These are phyloP conservation scores for Paralichthys olivaceus DNA, from an alignment of 2,113 vertebrate species.

Conservation along the genomic window DNA sequence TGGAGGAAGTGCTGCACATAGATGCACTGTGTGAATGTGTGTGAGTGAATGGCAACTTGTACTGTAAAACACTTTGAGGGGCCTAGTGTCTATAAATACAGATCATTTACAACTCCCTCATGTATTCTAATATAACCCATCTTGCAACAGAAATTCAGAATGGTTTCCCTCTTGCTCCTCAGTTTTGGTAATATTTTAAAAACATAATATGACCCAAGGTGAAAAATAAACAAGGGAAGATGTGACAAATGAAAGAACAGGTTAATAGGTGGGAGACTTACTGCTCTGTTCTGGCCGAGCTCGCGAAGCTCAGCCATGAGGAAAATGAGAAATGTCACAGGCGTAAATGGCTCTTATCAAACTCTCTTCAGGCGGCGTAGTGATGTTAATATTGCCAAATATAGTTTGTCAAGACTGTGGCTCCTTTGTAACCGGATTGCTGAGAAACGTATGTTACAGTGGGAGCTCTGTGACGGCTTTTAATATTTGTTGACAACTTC, in stretches of 20 bases:
- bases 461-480: constrained; percentile 1
- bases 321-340: constrained; percentile 83
- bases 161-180: constrained; percentile 9
- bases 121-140: background rate
- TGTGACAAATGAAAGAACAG: constrained; percentile 60
- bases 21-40: no score
- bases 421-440: constrained; percentile 41
- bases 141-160: background rate
- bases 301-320: constrained; percentile 72
- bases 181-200: constrained; percentile 16
- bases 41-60: no score
- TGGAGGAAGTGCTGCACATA: no score
- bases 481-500: constrained; percentile 14
- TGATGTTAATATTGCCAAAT: constrained; percentile 62
- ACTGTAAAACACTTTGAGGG: no score
- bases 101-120: background rate
- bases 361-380: constrained; percentile 54
- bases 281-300: constrained; percentile 61
- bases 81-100: background rate
- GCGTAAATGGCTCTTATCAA: constrained; percentile 68
- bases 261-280: constrained; percentile 63
- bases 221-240: constrained; percentile 65
- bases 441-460: constrained; percentile 28
- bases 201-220: constrained; percentile 26
- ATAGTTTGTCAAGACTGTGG: constrained; percentile 40